A percentile compares a stretch with the other conserved stretches of the same genome.
phyloP scores from a whole-genome alignment of 2,888 invertebrate species.

The Lasioglossum villosulum region DNA sequence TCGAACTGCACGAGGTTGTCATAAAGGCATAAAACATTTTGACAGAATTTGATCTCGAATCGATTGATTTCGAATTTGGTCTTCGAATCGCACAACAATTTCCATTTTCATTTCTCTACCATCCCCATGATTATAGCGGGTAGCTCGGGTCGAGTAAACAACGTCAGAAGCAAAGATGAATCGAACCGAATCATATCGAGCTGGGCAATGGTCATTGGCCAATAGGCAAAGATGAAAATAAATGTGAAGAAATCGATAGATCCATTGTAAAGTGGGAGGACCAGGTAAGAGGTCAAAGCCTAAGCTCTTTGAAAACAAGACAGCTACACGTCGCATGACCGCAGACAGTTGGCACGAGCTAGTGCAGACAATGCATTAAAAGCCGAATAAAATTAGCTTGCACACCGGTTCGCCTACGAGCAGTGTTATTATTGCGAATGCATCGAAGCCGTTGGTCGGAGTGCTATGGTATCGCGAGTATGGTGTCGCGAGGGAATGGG shows the following conservation, averaged over 20 bases:
- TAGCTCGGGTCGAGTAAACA: no score
- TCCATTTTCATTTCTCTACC: neutral
- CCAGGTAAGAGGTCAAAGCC: neutral
- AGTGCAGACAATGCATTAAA: neutral
- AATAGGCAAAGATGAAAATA: neutral
- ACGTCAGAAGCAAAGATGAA: neutral
- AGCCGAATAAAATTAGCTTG: constrained; percentile 8
- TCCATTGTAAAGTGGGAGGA: neutral
- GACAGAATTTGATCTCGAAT: no score
- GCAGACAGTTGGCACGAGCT: neutral
- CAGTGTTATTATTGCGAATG: constrained; percentile 3
- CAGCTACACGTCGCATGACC: neutral
- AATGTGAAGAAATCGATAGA: neutral
- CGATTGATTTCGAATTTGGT: neutral
- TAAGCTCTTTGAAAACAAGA: neutral
- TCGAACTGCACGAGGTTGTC: neutral
- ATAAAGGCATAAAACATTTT: no score
- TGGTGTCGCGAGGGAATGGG: neutral
- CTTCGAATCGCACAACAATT: neutral
- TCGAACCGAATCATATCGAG: neutral
- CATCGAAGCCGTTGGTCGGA: neutral
- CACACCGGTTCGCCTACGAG: neutral
- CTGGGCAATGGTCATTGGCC: neutral
- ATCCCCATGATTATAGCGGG: neutral
- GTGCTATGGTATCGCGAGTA: neutral